phyloP scores from a whole-genome alignment of 2,113 vertebrate species.

The Callithrix jacchus region DNA sequence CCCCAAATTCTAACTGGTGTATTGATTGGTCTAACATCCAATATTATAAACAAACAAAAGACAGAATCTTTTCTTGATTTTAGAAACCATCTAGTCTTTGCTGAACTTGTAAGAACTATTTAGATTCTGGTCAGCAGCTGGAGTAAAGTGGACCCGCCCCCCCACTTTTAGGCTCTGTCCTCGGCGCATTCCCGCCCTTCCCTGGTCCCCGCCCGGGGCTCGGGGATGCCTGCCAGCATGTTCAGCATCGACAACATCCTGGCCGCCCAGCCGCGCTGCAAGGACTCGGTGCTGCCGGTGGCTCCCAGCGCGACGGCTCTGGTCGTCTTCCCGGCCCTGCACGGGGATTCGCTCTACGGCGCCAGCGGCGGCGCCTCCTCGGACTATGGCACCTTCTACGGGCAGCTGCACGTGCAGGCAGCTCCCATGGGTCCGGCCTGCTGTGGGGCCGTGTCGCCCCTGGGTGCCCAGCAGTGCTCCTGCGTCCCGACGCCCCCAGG shows the following conservation, averaged over 20 bases:
- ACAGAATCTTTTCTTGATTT: background rate
- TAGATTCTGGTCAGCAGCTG: constrained; percentile 3
- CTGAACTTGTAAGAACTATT: background rate
- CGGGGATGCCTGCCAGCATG: constrained; percentile 96
- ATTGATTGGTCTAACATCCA: background rate
- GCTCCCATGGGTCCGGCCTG: constrained; percentile 91
- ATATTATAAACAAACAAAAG: background rate
- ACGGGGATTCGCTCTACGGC: constrained; percentile 91
- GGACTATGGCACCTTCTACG: constrained; percentile 95
- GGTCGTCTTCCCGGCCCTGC: constrained; percentile 89
- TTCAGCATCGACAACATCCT: constrained; percentile 99
- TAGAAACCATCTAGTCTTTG: background rate
- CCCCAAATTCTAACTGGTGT: background rate
- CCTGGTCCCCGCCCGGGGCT: constrained; percentile 69
- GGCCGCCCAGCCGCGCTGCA: constrained; percentile 94
- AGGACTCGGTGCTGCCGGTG: constrained; percentile 91
- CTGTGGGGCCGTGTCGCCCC: constrained; percentile 90
- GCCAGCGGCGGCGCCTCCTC: constrained; percentile 70
- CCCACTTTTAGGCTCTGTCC: constrained; percentile 17
- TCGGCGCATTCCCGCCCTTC: constrained; percentile 41
- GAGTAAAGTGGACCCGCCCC: background rate
- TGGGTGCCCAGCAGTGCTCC: constrained; percentile 94
- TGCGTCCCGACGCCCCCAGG: constrained; percentile 90
- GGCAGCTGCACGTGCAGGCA: constrained; percentile 94
- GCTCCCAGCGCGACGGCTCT: constrained; percentile 88